Evolutionary conservation across 1,140 invertebrate species (phyloP).

Genomic region (Steinernema khuongi): DNA sequence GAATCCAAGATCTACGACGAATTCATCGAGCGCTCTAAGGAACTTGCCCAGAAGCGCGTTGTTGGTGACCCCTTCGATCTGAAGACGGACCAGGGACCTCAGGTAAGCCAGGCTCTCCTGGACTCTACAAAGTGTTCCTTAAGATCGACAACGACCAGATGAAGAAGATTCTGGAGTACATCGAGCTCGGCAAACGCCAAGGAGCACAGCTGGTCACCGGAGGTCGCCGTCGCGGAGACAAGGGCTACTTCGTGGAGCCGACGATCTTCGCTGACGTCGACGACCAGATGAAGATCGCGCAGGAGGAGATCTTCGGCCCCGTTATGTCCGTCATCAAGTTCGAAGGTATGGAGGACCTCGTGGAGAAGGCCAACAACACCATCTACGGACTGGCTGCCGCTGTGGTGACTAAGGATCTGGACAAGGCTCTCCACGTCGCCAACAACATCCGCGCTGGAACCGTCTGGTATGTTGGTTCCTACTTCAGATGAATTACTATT

Average conservation of each 20-base stretch:
- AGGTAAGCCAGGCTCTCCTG: conserved; percentile 65
- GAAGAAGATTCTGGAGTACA: conserved; percentile 72
- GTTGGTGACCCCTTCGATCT: conserved; percentile 76
- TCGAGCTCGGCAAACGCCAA: conserved; percentile 74
- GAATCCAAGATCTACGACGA: conserved; percentile 78
- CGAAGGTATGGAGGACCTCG: conserved; percentile 77
- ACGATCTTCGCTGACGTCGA: conserved; percentile 91
- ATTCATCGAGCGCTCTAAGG: conserved; percentile 72
- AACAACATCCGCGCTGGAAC: conserved; percentile 86
- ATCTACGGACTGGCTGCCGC: conserved; percentile 81
- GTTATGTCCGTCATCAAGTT: conserved; percentile 86
- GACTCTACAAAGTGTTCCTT: background rate
- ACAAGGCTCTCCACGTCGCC: conserved; percentile 76
- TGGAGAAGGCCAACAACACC: conserved; percentile 79
- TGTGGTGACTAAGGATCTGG: conserved; percentile 78
- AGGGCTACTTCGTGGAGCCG: conserved; percentile 85
- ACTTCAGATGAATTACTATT: background rate
- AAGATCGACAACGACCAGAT: conserved; percentile 78
- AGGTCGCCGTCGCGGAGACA: conserved; percentile 61
- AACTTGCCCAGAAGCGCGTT: conserved; percentile 68
- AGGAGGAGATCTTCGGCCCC: conserved; percentile 91
- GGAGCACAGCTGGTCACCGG: conserved; percentile 77
- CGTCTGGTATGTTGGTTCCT: conserved; percentile 64
- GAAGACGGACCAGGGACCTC: conserved; percentile 72
- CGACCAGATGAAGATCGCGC: conserved; percentile 86